Conservation (phyloP, 2,797 vertebrate genomes). For the Toxotes lorentzi region DNA sequence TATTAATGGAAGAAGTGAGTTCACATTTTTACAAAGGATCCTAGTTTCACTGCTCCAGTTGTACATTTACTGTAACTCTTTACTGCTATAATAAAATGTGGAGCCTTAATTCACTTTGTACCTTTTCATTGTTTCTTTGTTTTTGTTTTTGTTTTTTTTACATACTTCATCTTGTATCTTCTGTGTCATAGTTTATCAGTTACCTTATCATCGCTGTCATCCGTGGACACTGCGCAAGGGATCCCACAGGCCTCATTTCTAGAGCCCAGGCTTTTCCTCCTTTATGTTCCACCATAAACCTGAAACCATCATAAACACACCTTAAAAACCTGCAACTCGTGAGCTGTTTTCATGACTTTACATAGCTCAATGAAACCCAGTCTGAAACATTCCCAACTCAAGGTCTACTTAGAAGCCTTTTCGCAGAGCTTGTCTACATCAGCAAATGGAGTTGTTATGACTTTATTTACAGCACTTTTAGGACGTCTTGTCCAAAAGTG, state of each 20-base stretch:
- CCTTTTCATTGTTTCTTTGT: too few relatives aligned
- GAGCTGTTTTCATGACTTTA: constrained; percentile 3
- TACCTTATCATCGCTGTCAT: neutral
- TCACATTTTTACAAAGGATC: constrained; percentile 45
- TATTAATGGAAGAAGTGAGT: constrained; percentile 66
- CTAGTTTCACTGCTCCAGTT: constrained; percentile 28
- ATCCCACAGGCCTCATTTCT: neutral
- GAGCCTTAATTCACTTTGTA: constrained; percentile 5
- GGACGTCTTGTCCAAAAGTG: neutral
- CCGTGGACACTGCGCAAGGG: neutral
- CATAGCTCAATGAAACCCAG: neutral
- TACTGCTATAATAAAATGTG: constrained; percentile 21
- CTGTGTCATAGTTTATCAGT: neutral
- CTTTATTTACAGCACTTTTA: neutral
- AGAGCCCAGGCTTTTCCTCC: neutral
- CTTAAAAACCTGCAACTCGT: neutral
- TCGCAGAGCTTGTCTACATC: constrained; percentile 7
- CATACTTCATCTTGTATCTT: neutral
- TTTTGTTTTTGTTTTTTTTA: neutral
- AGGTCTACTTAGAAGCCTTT: neutral
- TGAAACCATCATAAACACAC: neutral
- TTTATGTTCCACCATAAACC: neutral
- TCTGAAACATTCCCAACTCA: neutral
- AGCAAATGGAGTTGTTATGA: neutral
- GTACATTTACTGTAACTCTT: constrained; percentile 15